Evolutionary conservation across 1,140 invertebrate species (phyloP).

Genomic region (Ips nitidus): DNA sequence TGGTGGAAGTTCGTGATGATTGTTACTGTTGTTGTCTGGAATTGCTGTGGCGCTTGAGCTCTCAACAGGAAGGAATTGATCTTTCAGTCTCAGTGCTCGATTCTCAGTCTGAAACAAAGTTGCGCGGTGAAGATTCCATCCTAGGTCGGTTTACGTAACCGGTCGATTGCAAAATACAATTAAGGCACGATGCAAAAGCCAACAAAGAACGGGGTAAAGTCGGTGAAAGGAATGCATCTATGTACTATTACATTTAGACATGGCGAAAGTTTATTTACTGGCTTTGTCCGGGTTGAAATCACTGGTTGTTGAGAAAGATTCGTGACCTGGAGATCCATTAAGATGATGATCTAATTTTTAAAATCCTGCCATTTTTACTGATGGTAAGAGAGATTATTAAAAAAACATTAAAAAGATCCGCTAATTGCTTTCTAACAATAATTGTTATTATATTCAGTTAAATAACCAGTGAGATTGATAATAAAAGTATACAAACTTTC

Average conservation of each 20-base stretch:
- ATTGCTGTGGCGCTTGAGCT: conserved; percentile 51
- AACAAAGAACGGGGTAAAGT: no score
- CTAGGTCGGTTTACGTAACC: no score
- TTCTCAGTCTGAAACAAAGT: conserved; percentile 63
- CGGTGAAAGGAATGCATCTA: conserved; percentile 8
- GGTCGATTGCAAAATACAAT: no score
- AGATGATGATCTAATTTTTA: neutral
- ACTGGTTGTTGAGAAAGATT: conserved; percentile 5
- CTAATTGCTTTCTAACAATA: no score
- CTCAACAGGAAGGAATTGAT: conserved; percentile 39
- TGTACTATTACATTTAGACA: conserved; percentile 3
- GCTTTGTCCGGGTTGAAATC: neutral
- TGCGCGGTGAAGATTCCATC: no score
- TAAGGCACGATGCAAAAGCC: no score
- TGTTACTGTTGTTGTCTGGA: conserved; percentile 44
- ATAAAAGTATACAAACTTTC: no score
- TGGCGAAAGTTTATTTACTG: conserved; percentile 12
- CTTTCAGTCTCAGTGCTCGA: conserved; percentile 68
- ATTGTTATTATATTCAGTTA: no score
- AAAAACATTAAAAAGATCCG: no score
- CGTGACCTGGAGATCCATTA: conserved; percentile 1
- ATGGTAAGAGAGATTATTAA: no score
- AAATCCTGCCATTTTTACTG: no score
- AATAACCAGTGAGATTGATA: no score
- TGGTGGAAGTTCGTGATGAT: conserved; percentile 36